Conservation (phyloP, 2,113 vertebrate species). For the Puffinus mauretanicus region DNA sequence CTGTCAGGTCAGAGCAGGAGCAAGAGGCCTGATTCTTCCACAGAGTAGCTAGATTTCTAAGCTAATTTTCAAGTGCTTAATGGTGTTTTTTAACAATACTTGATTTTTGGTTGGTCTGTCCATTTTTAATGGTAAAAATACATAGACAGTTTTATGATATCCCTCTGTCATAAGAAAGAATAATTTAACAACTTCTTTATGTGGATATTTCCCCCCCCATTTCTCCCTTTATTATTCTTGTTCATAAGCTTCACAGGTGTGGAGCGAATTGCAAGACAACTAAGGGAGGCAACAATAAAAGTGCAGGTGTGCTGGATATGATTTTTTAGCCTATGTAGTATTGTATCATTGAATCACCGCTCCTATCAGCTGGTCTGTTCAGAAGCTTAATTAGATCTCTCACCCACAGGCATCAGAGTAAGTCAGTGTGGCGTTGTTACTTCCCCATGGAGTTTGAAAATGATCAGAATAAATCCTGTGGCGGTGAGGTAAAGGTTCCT, state of each 20-base stretch:
- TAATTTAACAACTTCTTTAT: background rate
- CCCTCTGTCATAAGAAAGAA: background rate
- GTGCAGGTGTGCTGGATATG: background rate
- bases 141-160: background rate
- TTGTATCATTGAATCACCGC: background rate
- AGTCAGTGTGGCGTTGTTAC: background rate
- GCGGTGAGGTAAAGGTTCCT: background rate
- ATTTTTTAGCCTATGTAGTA: conserved; percentile 10
- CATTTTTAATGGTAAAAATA: background rate
- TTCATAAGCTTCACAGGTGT: background rate
- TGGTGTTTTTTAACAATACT: background rate
- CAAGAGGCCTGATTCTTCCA: background rate
- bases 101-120: background rate
- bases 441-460: background rate
- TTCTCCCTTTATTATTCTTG: background rate
- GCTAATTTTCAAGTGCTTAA: background rate
- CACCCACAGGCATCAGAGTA: background rate
- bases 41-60: background rate
- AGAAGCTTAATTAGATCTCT: conserved; percentile 17
- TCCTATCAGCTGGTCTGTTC: background rate
- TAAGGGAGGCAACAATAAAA: background rate
- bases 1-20: background rate
- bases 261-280: background rate
- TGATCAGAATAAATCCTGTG: background rate
- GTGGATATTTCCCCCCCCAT: background rate